Evolutionary conservation across 1,140 invertebrate genomes (phyloP).

Genomic region (Tyrophagus putrescentiae): DNA sequence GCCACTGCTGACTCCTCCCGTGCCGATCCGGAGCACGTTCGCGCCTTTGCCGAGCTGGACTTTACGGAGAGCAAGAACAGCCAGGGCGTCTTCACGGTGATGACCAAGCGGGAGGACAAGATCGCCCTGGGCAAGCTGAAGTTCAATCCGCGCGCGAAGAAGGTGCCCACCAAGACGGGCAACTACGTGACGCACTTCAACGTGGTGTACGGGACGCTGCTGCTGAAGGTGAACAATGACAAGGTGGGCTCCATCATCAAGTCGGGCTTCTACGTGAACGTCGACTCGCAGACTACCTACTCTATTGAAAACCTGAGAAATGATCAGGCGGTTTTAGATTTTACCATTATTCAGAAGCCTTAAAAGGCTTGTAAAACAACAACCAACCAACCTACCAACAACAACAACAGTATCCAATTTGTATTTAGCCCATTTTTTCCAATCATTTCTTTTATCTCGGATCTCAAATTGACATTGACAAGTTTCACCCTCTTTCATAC

Average conservation of each 20-base stretch:
- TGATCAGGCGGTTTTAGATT: background rate
- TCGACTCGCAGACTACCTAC: background rate
- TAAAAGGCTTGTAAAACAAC: background rate
- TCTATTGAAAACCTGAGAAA: constrained; percentile 3
- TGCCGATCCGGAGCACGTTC: background rate
- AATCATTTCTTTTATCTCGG: background rate
- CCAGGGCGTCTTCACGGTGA: background rate
- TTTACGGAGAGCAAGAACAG: constrained; percentile 3
- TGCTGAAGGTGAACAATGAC: background rate
- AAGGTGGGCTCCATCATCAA: background rate
- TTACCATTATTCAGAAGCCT: background rate
- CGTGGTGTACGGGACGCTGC: constrained; percentile 8
- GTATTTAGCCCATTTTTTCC: too few relatives aligned
- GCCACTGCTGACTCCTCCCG: background rate
- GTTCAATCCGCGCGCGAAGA: background rate
- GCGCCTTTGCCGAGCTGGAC: background rate
- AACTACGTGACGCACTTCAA: constrained; percentile 6
- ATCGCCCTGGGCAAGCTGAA: background rate
- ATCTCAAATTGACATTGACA: background rate
- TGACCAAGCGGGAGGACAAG: background rate
- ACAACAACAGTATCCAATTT: too few relatives aligned
- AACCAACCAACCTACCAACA: background rate
- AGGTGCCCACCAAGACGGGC: background rate
- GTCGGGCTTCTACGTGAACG: background rate
- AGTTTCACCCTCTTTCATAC: constrained; percentile 4